A percentile compares a stretch with the other conserved stretches of the same genome.
These are phyloP conservation scores for Palythoa grandis DNA, from an alignment of 92 coral and sea anemone genomes.

Conservation along the genomic window DNA sequence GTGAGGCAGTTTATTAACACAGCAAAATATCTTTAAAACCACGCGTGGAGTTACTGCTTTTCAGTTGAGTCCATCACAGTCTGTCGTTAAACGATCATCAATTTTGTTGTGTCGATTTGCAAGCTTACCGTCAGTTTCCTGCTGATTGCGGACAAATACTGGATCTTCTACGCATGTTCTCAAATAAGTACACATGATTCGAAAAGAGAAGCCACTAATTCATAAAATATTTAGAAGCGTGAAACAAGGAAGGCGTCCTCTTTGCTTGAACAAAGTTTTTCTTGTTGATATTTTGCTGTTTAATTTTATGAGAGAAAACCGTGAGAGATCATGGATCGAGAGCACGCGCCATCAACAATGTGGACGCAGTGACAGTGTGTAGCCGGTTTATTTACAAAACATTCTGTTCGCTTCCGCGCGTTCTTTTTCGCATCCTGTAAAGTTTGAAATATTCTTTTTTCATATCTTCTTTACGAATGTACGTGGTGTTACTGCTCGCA, in stretches of 20 bases:
- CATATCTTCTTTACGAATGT: background rate
- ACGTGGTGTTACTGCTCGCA: slow-evolving; percentile 4
- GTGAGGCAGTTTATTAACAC: slow-evolving; percentile 27
- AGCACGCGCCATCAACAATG: slow-evolving; percentile 1
- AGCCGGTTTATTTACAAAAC: slow-evolving; percentile 13
- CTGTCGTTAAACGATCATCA: slow-evolving; percentile 33
- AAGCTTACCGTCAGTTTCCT: slow-evolving; percentile 12
- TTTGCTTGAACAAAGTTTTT: background rate
- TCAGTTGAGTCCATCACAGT: slow-evolving; percentile 3
- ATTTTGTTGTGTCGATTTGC: slow-evolving; percentile 40
- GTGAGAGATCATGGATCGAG: slow-evolving; percentile 5
- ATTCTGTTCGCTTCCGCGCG: background rate
- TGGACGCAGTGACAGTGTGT: background rate
- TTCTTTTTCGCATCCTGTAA: background rate
- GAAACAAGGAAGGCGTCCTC: slow-evolving; percentile 28
- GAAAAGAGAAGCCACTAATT: slow-evolving; percentile 9
- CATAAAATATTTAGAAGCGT: slow-evolving; percentile 44
- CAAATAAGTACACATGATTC: slow-evolving; percentile 18
- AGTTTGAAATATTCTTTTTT: background rate
- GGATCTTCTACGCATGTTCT: background rate
- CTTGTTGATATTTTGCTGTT: slow-evolving; percentile 19
- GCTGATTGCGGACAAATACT: slow-evolving; percentile 20
- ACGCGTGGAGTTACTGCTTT: slow-evolving; percentile 34
- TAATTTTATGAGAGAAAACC: slow-evolving; percentile 10
- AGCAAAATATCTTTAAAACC: slow-evolving; percentile 12